Evolutionary conservation across 2,113 vertebrate genomes (phyloP).

Genomic region (Seriola quinqueradiata): DNA sequence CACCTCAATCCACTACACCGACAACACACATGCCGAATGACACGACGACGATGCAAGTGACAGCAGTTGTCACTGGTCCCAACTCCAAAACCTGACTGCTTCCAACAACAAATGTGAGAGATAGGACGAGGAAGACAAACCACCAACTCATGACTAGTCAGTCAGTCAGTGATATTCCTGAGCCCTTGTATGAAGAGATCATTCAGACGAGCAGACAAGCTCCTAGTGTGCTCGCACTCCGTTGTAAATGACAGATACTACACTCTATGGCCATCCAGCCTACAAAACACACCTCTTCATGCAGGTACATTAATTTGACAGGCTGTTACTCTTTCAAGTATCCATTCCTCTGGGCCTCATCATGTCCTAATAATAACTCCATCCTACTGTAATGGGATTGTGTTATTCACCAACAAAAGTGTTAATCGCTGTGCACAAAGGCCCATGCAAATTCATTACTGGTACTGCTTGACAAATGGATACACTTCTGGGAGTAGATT

Average conservation of each 20-base stretch:
- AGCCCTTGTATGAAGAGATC: slow-evolving; percentile 20
- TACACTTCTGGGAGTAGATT: slow-evolving; percentile 25
- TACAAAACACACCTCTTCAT: slow-evolving; percentile 26
- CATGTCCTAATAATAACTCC: slow-evolving; percentile 34
- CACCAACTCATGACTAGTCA: slow-evolving; percentile 34
- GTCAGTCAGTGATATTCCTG: slow-evolving; percentile 23
- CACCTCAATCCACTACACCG: slow-evolving; percentile 55
- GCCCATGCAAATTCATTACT: slow-evolving; percentile 47
- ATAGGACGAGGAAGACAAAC: slow-evolving; percentile 28
- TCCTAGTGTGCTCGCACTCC: slow-evolving; percentile 23
- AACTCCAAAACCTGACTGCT: slow-evolving; percentile 35
- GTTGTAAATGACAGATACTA: slow-evolving; percentile 23
- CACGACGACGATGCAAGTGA: slow-evolving; percentile 44
- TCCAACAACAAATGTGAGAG: slow-evolving; percentile 32
- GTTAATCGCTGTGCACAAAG: slow-evolving; percentile 54
- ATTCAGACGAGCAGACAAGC: slow-evolving; percentile 16
- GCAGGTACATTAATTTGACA: slow-evolving; percentile 42
- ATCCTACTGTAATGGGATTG: slow-evolving; percentile 50
- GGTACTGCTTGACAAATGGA: slow-evolving; percentile 30
- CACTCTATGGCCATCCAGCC: slow-evolving; percentile 7
- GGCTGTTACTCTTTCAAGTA: slow-evolving; percentile 48
- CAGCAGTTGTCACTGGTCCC: slow-evolving; percentile 53
- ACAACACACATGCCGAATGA: slow-evolving; percentile 48
- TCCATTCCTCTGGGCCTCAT: slow-evolving; percentile 45
- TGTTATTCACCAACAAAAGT: slow-evolving; percentile 50